Conservation (phyloP, 2,888 invertebrate genomes). For the Aricia artaxerxes region DNA sequence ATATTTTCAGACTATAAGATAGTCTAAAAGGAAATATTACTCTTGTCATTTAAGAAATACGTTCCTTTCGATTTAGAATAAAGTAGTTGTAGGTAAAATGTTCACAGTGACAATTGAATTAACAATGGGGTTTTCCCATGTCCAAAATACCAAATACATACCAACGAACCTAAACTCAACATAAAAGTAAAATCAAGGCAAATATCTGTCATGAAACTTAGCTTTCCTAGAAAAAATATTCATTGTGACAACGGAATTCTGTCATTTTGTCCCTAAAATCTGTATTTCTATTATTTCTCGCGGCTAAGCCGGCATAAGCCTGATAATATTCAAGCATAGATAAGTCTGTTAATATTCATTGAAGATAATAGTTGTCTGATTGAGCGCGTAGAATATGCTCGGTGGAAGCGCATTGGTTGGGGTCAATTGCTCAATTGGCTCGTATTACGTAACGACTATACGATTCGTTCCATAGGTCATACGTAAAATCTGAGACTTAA, state of each 20-base stretch:
- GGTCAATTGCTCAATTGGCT: constrained; percentile 32
- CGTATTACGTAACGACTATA: constrained; percentile 11
- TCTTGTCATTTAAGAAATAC: background rate
- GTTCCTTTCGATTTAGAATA: background rate
- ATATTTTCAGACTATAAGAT: no score
- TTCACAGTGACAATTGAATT: background rate
- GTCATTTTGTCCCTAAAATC: background rate
- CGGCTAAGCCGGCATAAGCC: background rate
- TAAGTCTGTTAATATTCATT: constrained; percentile 22
- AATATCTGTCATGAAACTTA: no score
- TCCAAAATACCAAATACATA: no score
- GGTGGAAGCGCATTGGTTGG: constrained; percentile 29
- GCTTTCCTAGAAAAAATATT: background rate
- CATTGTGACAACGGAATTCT: background rate
- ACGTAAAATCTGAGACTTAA: background rate
- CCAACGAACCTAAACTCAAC: background rate
- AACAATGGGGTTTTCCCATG: background rate
- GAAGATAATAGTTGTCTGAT: constrained; percentile 25
- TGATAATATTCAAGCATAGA: constrained; percentile 7
- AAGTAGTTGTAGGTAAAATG: no score
- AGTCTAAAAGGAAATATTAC: no score
- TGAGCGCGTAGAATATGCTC: constrained; percentile 13
- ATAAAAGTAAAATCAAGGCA: no score
- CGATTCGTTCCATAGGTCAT: background rate
- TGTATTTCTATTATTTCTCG: background rate